These are phyloP conservation scores for Dicrostonyx torquatus DNA, from an alignment of 2,797 vertebrate genomes.

Conservation along the genomic window DNA sequence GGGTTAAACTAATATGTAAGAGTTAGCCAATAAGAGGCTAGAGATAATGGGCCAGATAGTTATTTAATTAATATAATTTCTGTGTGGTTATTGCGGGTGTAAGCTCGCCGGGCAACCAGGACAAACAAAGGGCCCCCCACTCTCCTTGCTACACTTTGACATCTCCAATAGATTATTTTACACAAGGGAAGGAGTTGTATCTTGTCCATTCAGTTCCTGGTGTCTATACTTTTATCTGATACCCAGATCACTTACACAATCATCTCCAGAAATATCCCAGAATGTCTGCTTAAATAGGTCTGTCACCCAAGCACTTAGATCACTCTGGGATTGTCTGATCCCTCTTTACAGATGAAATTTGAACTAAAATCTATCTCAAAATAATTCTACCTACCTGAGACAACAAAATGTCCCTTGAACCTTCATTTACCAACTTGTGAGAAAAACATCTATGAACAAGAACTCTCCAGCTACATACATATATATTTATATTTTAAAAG, in stretches of 20 bases:
- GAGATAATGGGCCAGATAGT: too few relatives aligned
- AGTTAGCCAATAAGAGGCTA: too few relatives aligned
- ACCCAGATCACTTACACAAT: not conserved
- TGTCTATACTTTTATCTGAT: not conserved
- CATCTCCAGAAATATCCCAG: not conserved
- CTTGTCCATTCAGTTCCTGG: not conserved
- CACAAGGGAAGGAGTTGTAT: not conserved
- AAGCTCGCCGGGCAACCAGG: too few relatives aligned
- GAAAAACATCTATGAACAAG: not conserved
- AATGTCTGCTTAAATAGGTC: not conserved
- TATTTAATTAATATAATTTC: too few relatives aligned
- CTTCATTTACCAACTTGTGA: slow-evolving; percentile 22
- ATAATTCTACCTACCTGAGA: not conserved
- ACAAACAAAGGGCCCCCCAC: too few relatives aligned
- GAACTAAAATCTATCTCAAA: slow-evolving; percentile 10
- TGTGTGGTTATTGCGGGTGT: too few relatives aligned
- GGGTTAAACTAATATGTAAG: too few relatives aligned
- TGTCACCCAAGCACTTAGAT: not conserved
- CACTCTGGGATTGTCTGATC: slow-evolving; percentile 5
- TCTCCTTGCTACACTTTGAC: too few relatives aligned
- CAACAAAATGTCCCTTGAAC: not conserved
- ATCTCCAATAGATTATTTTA: not conserved
- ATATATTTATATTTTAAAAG: not conserved
- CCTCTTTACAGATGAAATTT: slow-evolving; percentile 24
- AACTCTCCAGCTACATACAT: not conserved